phyloP scores from a whole-genome alignment of 1,140 invertebrate genomes.

The Octopus sinensis region DNA sequence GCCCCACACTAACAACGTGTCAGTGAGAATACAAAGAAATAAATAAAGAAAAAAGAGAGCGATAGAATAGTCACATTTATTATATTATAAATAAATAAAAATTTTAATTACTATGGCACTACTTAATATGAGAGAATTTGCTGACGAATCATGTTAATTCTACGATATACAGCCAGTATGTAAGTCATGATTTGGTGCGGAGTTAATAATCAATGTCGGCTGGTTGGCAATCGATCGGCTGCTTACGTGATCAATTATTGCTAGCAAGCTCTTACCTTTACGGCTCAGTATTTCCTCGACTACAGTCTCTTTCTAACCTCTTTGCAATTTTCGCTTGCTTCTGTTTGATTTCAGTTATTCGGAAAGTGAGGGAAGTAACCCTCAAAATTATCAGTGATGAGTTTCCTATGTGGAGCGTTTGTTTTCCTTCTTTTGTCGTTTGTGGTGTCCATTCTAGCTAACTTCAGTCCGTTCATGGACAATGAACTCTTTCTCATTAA shows the following conservation, averaged over 20 bases:
- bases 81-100: no score
- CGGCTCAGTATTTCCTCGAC: neutral
- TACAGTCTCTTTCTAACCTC: no score
- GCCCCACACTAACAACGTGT: neutral
- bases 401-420: neutral
- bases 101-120: no score
- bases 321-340: no score
- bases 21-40: neutral
- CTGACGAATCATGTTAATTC: no score
- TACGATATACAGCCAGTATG: no score
- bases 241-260: neutral
- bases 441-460: neutral
- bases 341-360: no score
- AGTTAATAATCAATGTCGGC: neutral
- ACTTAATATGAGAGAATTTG: no score
- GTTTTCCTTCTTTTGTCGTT: neutral
- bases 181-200: neutral
- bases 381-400: no score
- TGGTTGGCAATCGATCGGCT: neutral
- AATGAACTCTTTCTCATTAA: conserved; percentile 43
- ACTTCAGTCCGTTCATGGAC: conserved; percentile 49
- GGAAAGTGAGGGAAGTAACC: no score
- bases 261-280: neutral
- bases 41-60: no score
- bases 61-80: no score